Conservation (phyloP, 1,140 invertebrate species). For the Leptopilina boulardi region DNA sequence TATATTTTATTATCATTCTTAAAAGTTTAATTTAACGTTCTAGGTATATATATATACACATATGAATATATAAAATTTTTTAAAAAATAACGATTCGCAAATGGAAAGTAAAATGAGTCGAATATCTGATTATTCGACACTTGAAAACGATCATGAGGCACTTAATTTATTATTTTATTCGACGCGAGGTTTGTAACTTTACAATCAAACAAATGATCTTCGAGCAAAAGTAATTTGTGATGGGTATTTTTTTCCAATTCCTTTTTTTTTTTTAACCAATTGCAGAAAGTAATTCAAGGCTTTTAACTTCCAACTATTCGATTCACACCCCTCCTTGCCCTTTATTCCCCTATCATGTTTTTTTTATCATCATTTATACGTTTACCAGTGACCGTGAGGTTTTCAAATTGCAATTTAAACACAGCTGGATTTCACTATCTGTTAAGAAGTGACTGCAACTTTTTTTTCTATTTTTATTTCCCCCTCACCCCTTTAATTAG, state of each 20-base stretch:
- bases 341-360: no score
- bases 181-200: conserved; percentile 14
- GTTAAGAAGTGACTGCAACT: background rate
- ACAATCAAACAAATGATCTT: conserved; percentile 26
- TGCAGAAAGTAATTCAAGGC: conserved; percentile 19
- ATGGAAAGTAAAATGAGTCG: conserved; percentile 10
- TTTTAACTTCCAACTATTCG: conserved; percentile 18
- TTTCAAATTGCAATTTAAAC: conserved; percentile 24
- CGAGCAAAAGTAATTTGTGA: background rate
- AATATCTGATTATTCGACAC: conserved; percentile 30
- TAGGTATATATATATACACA: background rate
- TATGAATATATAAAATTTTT: no score
- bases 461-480: background rate
- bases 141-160: conserved; percentile 24
- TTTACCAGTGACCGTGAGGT: conserved; percentile 4
- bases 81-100: conserved; percentile 8
- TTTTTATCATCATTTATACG: background rate
- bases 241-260: no score
- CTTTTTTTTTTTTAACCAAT: background rate
- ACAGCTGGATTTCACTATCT: conserved; percentile 22
- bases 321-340: background rate
- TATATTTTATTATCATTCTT: background rate
- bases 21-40: background rate
- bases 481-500: background rate
- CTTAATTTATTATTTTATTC: conserved; percentile 32